Evolutionary conservation across 2,888 invertebrate genomes (phyloP).

Genomic region (Acrocera orbiculus): DNA sequence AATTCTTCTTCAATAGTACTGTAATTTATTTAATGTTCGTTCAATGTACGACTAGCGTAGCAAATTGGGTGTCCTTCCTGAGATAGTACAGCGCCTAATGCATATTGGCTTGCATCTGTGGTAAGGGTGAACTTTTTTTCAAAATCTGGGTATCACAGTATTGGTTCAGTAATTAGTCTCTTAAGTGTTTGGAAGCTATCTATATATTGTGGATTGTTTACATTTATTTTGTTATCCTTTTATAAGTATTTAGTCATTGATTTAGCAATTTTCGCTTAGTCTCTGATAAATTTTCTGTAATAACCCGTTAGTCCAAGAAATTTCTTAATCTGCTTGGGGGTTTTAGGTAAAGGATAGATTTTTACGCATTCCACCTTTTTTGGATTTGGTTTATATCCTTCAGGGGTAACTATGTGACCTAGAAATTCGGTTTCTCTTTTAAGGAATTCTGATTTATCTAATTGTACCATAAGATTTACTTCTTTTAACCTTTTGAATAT

Average conservation of each 20-base stretch:
- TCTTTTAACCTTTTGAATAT: conserved; percentile 9
- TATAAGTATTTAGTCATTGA: conserved; percentile 6
- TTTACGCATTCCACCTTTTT: conserved; percentile 10
- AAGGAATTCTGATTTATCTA: conserved; percentile 12
- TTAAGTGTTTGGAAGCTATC: conserved; percentile 4
- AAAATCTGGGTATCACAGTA: conserved; percentile 10
- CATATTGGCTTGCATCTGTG: conserved; percentile 17
- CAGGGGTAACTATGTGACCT: conserved; percentile 15
- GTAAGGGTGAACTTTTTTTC: conserved; percentile 16
- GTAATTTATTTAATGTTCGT: conserved; percentile 15
- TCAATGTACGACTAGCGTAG: conserved; percentile 16
- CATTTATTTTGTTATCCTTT: conserved; percentile 7
- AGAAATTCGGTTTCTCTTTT: conserved; percentile 14
- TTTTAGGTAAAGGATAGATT: conserved; percentile 12
- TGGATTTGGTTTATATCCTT: conserved; percentile 14
- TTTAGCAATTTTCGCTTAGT: conserved; percentile 16
- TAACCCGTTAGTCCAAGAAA: conserved; percentile 9
- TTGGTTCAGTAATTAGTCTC: conserved; percentile 2
- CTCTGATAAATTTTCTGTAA: conserved; percentile 19
- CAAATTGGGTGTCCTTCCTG: conserved; percentile 17
- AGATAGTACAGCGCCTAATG: conserved; percentile 15
- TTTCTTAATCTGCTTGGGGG: conserved; percentile 9
- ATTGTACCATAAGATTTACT: conserved; percentile 10
- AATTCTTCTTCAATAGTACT: conserved; percentile 17
- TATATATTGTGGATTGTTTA: conserved; percentile 5